Conservation (phyloP, 2,888 invertebrate genomes). For the Nephrocerus scutellatus region DNA sequence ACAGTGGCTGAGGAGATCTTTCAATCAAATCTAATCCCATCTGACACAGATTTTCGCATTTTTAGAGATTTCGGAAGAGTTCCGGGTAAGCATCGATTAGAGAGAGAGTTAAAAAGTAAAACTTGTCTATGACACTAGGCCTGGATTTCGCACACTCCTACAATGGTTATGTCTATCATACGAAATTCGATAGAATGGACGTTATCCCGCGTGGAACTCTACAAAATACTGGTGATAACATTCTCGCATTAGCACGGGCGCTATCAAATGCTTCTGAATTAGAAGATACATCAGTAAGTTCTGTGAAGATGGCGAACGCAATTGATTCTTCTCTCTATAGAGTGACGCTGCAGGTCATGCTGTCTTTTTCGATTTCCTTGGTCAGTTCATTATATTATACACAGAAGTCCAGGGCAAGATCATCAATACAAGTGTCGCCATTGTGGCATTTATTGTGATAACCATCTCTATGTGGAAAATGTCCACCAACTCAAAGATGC, state of each 20-base stretch:
- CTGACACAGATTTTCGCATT: constrained; percentile 63
- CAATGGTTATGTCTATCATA: constrained; percentile 73
- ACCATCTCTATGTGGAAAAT: constrained; percentile 31
- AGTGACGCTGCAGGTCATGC: constrained; percentile 44
- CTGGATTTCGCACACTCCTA: constrained; percentile 68
- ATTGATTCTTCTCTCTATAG: too few species aligned
- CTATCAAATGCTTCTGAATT: constrained; percentile 48
- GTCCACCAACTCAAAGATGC: too few species aligned
- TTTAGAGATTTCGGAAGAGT: constrained; percentile 58
- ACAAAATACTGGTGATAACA: constrained; percentile 66
- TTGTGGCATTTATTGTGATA: constrained; percentile 37
- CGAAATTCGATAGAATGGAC: constrained; percentile 58
- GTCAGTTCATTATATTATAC: constrained; percentile 60
- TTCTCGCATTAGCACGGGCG: constrained; percentile 52
- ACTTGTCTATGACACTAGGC: too few species aligned
- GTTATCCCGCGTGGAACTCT: constrained; percentile 59
- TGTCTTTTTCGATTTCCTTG: constrained; percentile 68
- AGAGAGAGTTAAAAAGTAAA: too few species aligned
- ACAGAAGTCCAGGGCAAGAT: constrained; percentile 48
- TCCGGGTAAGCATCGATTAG: constrained; percentile 51
- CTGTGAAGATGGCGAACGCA: too few species aligned
- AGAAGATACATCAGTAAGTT: constrained; percentile 33
- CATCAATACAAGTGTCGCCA: constrained; percentile 40
- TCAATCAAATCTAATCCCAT: constrained; percentile 57
- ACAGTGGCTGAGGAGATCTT: constrained; percentile 59